Evolutionary conservation across 2,888 invertebrate genomes (phyloP).

Genomic region (Lithosia quadra): DNA sequence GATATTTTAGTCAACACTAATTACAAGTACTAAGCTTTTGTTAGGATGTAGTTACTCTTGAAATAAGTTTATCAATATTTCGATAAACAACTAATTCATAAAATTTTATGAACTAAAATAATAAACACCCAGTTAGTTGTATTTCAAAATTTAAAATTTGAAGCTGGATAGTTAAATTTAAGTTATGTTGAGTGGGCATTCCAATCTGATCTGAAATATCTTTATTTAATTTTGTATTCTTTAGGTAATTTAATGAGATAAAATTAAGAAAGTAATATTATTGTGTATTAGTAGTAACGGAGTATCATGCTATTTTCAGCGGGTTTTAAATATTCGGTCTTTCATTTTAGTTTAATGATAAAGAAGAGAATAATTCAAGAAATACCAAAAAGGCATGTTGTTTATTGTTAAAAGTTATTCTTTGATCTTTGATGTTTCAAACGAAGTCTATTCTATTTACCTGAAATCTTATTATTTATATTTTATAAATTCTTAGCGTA

Average conservation of each 20-base stretch:
- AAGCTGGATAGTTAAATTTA: no score
- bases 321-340: not conserved
- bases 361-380: not conserved
- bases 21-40: not conserved
- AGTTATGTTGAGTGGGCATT: no score
- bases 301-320: not conserved
- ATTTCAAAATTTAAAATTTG: no score
- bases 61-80: not conserved
- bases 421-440: conserved; percentile 11
- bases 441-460: conserved; percentile 20
- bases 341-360: not conserved
- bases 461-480: not conserved
- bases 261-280: no score
- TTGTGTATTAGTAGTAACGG: not conserved
- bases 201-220: no score
- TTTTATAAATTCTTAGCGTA: not conserved
- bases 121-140: no score
- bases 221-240: no score
- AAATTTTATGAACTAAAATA: no score
- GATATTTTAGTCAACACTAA: not conserved
- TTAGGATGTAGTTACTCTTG: not conserved
- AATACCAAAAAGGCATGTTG: not conserved
- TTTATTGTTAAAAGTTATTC: conserved; percentile 13
- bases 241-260: no score
- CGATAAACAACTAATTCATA: not conserved